Base-by-base conservation (phyloP, 2,113 vertebrate species). In the Fukomys damarensis region DNA sequence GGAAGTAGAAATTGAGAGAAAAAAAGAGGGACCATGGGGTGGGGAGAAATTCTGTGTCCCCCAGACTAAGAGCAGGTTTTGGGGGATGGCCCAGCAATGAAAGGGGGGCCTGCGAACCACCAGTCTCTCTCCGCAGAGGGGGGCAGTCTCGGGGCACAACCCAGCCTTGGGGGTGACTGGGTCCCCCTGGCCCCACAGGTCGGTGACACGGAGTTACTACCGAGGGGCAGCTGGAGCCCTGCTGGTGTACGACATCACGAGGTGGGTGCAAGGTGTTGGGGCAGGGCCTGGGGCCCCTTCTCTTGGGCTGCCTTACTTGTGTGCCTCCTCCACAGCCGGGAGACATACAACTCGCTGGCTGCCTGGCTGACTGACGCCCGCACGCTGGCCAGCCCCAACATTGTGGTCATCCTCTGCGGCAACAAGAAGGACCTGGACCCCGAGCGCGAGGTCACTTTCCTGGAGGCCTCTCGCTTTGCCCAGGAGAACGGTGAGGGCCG, bases 401-500 rank as follows among this genome's bases (percentile, higher is more conserved):
- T 99, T 1, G 99, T 99, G 91, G 99, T 99, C 87, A 99, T 99
- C 96, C 98, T 99, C 85, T 99, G 99, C 30, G 99, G 99, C 74
- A 99, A 99, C 97, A 99, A 99, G 99, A 99, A 99, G 96, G 99
- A 99, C 97, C 98, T 99, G 98, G 99, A 99, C 24, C 99, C 99
- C 0, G 99, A 99, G 94, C 98, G 99, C 1, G 99, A 99, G 98
- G 99, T 99, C 98, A 99, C 99, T 28, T 99, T 99, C 97, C 97
- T 99, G 85, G 99, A 99, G 96, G 99, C 99, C 0, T 99, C 99
- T 0, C 99, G 99, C 88, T 99, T 99, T 74, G 99, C 99, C 89
- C 99, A 99, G 97, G 99, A 99, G 98, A 99, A 99, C 0, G 99
- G 99, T 99, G 98, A 98, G 95, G 70, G 5, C 17, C 7, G 0